Evolutionary conservation across 2,113 vertebrate species (phyloP).

Genomic region (Serilophus lunatus): DNA sequence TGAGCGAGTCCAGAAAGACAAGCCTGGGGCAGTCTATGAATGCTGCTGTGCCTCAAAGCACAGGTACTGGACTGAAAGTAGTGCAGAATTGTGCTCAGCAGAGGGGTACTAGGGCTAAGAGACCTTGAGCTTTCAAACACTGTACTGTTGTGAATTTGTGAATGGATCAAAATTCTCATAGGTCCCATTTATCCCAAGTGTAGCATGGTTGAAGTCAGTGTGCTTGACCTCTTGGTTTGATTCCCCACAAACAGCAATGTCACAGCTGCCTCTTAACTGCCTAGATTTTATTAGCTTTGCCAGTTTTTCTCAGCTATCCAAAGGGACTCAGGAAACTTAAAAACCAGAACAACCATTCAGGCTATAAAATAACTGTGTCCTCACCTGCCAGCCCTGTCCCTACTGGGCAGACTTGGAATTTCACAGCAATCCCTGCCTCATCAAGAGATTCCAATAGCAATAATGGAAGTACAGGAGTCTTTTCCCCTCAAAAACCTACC

Average conservation of each 20-base stretch:
- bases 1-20: fast-evolving
- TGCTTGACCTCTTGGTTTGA: not conserved
- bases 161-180: not conserved
- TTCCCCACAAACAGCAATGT: not conserved
- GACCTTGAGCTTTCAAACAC: not conserved
- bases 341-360: not conserved
- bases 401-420: not conserved
- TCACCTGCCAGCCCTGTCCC: not conserved
- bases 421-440: not conserved
- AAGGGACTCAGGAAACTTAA: not conserved
- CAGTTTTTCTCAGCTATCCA: not conserved
- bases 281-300: not conserved
- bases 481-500: fast-evolving
- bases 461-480: not conserved
- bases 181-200: not conserved
- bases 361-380: not conserved
- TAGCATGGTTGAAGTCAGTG: not conserved
- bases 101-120: not conserved
- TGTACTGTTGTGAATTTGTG: fast-evolving
- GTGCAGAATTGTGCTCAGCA: not conserved
- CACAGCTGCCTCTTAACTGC: not conserved
- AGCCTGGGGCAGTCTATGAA: not conserved
- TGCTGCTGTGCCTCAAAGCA: not conserved
- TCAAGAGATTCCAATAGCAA: not conserved
- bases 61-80: fast-evolving